Conservation (phyloP, 2,113 vertebrate genomes). For the Beaufortia kweichowensis region DNA sequence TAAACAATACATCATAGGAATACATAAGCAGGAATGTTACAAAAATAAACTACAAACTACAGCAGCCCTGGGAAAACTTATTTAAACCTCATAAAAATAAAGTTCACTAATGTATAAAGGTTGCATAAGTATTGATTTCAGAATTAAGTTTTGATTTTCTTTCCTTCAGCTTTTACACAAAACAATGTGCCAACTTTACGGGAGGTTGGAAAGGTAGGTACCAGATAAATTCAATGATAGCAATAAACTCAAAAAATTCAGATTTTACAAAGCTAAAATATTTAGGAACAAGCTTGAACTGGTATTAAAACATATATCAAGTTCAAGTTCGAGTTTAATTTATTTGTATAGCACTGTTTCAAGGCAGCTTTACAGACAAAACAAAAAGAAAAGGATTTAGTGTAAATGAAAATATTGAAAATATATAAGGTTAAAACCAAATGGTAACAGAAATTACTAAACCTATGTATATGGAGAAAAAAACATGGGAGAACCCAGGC, state of each 20-base stretch:
- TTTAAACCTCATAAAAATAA: conserved; percentile 84
- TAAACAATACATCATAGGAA: conserved; percentile 33
- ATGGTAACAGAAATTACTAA: no score
- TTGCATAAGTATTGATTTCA: conserved; percentile 74
- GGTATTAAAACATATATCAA: no score
- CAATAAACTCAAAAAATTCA: conserved; percentile 51
- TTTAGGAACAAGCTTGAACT: no score
- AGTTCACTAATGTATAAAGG: conserved; percentile 72
- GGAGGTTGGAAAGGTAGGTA: conserved; percentile 66
- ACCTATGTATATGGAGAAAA: no score
- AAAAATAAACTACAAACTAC: conserved; percentile 81
- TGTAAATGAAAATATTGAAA: no score
- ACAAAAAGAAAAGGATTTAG: no score
- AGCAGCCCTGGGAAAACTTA: conserved; percentile 80
- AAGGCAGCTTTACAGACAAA: no score
- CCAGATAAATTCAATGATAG: no score
- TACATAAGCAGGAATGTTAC: conserved; percentile 57
- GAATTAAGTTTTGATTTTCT: conserved; percentile 52
- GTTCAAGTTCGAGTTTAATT: no score
- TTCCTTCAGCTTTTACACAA: conserved; percentile 57
- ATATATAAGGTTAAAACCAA: no score
- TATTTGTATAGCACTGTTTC: no score
- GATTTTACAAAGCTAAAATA: background rate
- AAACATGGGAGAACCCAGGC: no score
- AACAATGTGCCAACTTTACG: conserved; percentile 72